Evolutionary conservation across 2,113 vertebrate species (phyloP).

Genomic region (Mesitornis unicolor): DNA sequence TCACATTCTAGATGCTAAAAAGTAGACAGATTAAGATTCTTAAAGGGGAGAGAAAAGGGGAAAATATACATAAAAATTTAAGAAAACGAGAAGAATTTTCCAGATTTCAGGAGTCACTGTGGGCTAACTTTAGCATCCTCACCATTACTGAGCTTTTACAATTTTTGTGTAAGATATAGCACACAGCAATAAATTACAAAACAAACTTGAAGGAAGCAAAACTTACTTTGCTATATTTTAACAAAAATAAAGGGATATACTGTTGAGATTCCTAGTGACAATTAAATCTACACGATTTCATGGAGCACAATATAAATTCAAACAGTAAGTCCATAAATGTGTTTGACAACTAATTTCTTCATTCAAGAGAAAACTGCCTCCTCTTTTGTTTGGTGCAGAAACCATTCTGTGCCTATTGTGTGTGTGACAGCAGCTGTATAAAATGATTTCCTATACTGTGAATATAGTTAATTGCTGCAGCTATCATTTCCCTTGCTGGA

Average conservation of each 20-base stretch:
- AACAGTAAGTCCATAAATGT: neutral
- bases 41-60: neutral
- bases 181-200: neutral
- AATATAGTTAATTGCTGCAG: constrained; percentile 14
- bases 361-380: neutral
- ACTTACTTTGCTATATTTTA: neutral
- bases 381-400: neutral
- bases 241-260: neutral
- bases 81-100: neutral
- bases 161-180: neutral
- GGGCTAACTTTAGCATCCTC: neutral
- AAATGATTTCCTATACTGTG: neutral
- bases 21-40: neutral
- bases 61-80: neutral
- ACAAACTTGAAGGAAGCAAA: neutral
- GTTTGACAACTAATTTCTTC: constrained; percentile 14
- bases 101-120: neutral
- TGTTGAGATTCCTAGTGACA: neutral
- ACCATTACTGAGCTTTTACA: neutral
- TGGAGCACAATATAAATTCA: neutral
- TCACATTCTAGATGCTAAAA: neutral
- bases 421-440: constrained; percentile 7
- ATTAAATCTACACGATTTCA: neutral
- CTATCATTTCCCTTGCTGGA: neutral
- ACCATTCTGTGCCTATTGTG: neutral